Evolutionary conservation across 2,797 vertebrate species (phyloP), one percentile per base, ranked within the genome.

Genomic region (Schizothorax lantsangensis): DNA sequence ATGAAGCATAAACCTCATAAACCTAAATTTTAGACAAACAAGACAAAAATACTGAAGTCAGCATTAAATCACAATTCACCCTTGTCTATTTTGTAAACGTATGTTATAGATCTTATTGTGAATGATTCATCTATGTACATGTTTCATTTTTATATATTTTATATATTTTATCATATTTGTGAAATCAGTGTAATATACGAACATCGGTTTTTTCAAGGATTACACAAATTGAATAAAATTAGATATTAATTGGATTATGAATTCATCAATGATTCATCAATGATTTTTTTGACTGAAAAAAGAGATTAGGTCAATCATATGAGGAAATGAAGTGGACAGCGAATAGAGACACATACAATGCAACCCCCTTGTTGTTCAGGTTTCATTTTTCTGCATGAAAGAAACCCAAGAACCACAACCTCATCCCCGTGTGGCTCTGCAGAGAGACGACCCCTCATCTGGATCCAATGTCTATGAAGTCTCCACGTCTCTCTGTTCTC

Each of bases 381-480:
- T 79, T 79, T 84, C 59, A 6, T 5, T 69, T 57, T 68, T 84
- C 72, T 87, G 17, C 33, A 77, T 79, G 59, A 86, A 75, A 38
- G 59, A 81, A 84, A 74, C 54, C 78, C 64, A 82, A 84, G 74
- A 69, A 40, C 75, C 82, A 79, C 62, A n/a, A 49, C 84, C 33
- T 71, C 47, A 81, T 66, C 72, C 59, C 83, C 6, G 14, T 43
- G 68, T 54, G 83, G 66, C 33, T 74, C 77, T 64, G 47, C 15
- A 59, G 72, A 54, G 23, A 75, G 54, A 71, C 30, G 1, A 79
- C 43, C 62, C 43, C 40, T 85, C 88, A 91, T 89, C 91, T 91
- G 91, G 90, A 90, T 90, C 52, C 71, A 88, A 91, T 90, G 87
- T 66, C 88, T 40, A 78, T 78, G 59, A 88, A 88, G 88, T 87